Evolutionary conservation across 2,113 vertebrate genomes (phyloP).

Genomic region (Catharus bicknelli): DNA sequence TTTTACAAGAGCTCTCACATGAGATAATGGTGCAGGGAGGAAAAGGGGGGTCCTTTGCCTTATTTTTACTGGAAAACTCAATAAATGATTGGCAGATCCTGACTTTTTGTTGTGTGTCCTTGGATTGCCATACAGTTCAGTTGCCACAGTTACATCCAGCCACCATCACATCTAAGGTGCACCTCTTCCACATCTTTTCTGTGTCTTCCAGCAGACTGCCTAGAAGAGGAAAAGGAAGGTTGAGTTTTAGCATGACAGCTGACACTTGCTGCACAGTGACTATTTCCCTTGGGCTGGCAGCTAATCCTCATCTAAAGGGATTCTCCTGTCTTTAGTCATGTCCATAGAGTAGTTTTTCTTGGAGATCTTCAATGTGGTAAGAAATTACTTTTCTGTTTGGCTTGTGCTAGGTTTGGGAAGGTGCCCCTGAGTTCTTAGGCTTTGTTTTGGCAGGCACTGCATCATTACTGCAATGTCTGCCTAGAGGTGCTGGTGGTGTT

Average conservation of each 20-base stretch:
- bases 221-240: background rate
- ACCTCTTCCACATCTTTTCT: background rate
- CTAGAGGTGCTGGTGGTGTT: background rate
- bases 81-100: background rate
- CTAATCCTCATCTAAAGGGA: background rate
- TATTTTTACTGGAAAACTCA: slow-evolving; percentile 9
- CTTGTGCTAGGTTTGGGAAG: background rate
- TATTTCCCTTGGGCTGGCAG: background rate
- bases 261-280: background rate
- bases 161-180: background rate
- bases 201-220: background rate
- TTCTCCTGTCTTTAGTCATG: background rate
- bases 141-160: background rate
- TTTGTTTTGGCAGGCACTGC: background rate
- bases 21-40: background rate
- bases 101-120: background rate
- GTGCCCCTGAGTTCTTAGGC: background rate
- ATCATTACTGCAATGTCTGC: background rate
- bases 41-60: background rate
- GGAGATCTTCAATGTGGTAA: background rate
- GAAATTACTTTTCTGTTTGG: background rate
- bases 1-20: slow-evolving; percentile 31
- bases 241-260: background rate
- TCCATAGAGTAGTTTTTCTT: background rate
- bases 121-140: background rate